Evolutionary conservation across 1,140 invertebrate species (phyloP).

Genomic region (Anastatus disparis): DNA sequence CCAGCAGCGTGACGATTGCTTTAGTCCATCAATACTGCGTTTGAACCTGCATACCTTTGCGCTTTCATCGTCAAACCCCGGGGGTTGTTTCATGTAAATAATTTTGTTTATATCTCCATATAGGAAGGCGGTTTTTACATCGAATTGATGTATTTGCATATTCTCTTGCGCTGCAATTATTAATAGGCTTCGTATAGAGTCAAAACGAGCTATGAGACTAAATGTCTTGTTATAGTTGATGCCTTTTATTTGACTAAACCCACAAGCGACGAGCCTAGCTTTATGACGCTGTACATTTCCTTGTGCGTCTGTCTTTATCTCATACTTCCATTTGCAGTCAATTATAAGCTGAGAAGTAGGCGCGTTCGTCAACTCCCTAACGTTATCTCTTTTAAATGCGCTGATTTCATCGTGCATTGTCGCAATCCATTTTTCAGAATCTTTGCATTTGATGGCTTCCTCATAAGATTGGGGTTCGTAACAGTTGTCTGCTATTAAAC

Average conservation of each 20-base stretch:
- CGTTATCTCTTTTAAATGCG: conserved; percentile 34
- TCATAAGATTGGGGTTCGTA: too few relatives aligned
- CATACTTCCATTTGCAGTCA: conserved; percentile 39
- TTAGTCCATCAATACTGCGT: conserved; percentile 59
- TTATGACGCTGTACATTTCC: conserved; percentile 49
- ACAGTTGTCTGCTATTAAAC: not conserved
- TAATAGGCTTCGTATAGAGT: conserved; percentile 49
- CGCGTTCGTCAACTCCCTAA: conserved; percentile 36
- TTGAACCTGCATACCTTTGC: conserved; percentile 50
- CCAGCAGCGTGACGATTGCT: conserved; percentile 55
- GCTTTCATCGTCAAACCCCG: conserved; percentile 47
- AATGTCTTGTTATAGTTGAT: conserved; percentile 60
- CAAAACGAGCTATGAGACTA: conserved; percentile 54
- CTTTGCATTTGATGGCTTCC: conserved; percentile 43
- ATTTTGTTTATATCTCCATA: too few relatives aligned
- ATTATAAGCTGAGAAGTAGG: too few relatives aligned
- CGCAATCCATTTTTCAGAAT: too few relatives aligned
- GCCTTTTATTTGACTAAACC: too few relatives aligned
- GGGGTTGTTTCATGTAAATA: too few relatives aligned
- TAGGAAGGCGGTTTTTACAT: too few relatives aligned
- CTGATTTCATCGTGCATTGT: conserved; percentile 43
- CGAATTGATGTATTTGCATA: too few relatives aligned
- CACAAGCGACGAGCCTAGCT: too few relatives aligned
- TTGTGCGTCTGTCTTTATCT: conserved; percentile 61
- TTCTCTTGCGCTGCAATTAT: too few relatives aligned